phyloP scores from a whole-genome alignment of 2,797 vertebrate species.

The Silurus aristotelis region DNA sequence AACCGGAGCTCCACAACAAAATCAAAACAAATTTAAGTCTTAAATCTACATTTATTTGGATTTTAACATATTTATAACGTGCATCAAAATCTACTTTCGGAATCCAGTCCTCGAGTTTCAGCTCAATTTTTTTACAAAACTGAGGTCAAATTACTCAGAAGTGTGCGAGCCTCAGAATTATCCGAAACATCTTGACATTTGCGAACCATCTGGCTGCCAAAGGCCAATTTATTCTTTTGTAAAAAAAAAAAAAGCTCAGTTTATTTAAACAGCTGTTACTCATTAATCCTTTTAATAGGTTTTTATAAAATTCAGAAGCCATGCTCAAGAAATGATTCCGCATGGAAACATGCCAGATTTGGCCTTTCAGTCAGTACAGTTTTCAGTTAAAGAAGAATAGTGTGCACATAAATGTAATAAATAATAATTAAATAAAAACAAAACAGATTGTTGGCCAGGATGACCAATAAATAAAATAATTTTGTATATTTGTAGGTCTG shows the following conservation, averaged over 20 bases:
- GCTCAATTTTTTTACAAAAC: background rate
- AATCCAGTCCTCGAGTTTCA: background rate
- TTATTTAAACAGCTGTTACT: constrained; percentile 16
- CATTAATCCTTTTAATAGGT: background rate
- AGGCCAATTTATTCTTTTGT: constrained; percentile 1
- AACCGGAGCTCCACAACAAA: background rate
- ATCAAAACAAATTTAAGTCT: background rate
- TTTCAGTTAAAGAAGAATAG: background rate
- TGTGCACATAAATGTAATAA: background rate
- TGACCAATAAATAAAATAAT: background rate
- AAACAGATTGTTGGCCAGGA: background rate
- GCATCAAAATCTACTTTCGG: background rate
- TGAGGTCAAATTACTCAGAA: background rate
- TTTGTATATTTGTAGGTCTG: background rate
- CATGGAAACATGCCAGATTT: background rate
- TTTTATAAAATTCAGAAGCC: background rate
- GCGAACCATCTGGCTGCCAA: background rate
- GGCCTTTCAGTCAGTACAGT: background rate
- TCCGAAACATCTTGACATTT: background rate
- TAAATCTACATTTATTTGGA: background rate
- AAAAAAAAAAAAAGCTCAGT: background rate
- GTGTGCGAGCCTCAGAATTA: background rate
- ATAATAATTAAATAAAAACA: background rate
- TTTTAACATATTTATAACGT: background rate
- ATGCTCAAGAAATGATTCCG: background rate